Evolutionary conservation across 2,797 vertebrate genomes (phyloP), one percentile per base, ranked within the genome.

Genomic region (Chelmon rostratus): DNA sequence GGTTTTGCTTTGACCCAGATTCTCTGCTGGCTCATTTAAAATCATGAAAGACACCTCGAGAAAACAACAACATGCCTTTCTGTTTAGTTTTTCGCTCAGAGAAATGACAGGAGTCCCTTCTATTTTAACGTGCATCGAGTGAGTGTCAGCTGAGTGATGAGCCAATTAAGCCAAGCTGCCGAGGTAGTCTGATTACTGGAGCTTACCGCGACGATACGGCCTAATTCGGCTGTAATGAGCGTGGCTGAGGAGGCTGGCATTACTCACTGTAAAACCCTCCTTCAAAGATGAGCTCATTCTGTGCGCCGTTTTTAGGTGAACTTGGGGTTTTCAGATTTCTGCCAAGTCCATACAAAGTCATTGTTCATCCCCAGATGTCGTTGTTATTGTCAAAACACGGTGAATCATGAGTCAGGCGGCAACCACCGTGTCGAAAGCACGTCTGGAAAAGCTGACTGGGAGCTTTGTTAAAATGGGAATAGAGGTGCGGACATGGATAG

Each of bases 391-490:
- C 88, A 92, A 81, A 94, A 92, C 89, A 81, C 18, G 10, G 64
- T 82, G 90, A 92, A 64, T 91, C 83, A 79, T 87, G 86, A 86
- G 54, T 82, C 86, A 73, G 70, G 68, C 67, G 11, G 62, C 68
- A 18, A 56, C 63, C 49, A 35, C 65, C 82, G 90, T 72, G 84
- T 84, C 70, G 84, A 88, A 89, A 86, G 79, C 74, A 54, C 31
- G 78, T 90, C 90, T 92, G 92, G 94, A 94, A 94, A 88, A 82
- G 73, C 82, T 91, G 90, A 93, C 86, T 85, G 62, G 67, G 83
- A 64, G 85, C 84, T 88, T 90, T 90, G 90, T 89, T 88, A 40
- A 38, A 64, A 72, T 23, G 76, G 3, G 1, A 38, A 53, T 80
- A 33, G 68, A 38, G 57, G 33, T 64, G 57, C 21, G 2, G 44